A percentile compares a stretch with the other conserved stretches of the same genome.
Conservation (phyloP, 2,888 invertebrate genomes). For the Sarcophaga rosellei region DNA sequence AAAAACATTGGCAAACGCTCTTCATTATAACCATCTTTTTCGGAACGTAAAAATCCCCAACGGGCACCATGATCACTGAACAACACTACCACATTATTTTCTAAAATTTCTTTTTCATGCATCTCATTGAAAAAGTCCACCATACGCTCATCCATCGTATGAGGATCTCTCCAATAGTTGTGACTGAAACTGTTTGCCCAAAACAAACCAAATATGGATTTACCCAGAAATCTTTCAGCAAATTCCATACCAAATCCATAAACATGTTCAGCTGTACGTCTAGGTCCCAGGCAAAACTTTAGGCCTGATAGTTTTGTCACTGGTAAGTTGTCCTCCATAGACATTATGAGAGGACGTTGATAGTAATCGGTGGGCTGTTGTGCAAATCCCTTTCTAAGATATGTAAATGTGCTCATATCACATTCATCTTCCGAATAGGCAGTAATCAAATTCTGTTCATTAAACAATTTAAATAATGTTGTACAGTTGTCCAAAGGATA, state of each 20-base stretch:
- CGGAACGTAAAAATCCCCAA: slow-evolving; percentile 85
- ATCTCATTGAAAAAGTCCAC: slow-evolving; percentile 83
- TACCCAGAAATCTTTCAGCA: slow-evolving; percentile 83
- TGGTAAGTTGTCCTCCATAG: slow-evolving; percentile 83
- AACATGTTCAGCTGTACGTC: slow-evolving; percentile 84
- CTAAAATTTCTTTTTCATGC: slow-evolving; percentile 82
- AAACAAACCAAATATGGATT: slow-evolving; percentile 87
- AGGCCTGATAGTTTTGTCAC: slow-evolving; percentile 81
- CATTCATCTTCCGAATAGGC: slow-evolving; percentile 90
- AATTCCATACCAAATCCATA: slow-evolving; percentile 86
- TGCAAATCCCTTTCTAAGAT: slow-evolving; percentile 85
- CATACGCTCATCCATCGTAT: slow-evolving; percentile 85
- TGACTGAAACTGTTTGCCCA: slow-evolving; percentile 90
- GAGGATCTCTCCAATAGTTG: slow-evolving; percentile 84
- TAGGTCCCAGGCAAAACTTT: slow-evolving; percentile 84
- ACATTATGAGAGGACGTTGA: slow-evolving; percentile 86
- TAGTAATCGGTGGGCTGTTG: slow-evolving; percentile 90
- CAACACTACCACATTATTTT: slow-evolving; percentile 84
- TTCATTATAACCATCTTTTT: slow-evolving; percentile 87
- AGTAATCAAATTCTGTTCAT: slow-evolving; percentile 86
- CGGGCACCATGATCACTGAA: slow-evolving; percentile 90
- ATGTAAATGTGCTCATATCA: slow-evolving; percentile 86
- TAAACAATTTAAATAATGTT: slow-evolving; percentile 89
- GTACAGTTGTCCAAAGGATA: slow-evolving; percentile 85
- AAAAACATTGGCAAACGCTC: slow-evolving; percentile 88